Base-by-base conservation (phyloP, 2,888 invertebrate genomes). In the Andrena dorsata region DNA sequence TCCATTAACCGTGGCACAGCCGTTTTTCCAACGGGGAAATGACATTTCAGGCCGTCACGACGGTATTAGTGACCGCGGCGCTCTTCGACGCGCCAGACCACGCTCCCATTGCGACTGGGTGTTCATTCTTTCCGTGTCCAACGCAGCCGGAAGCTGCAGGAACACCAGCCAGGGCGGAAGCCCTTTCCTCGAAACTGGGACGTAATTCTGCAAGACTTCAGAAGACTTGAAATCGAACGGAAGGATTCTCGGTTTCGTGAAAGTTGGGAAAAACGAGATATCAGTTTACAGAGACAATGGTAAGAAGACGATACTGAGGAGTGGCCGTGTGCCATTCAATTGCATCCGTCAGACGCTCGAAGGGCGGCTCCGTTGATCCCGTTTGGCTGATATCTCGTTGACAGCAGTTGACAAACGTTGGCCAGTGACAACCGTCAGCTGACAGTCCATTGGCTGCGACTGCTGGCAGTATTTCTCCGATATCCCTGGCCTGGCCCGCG, bases 1-100 rank as follows among this genome's bases (percentile, higher is more conserved):
- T 60, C 82, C 69, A 64, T 84, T 83, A 83, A 69, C 75, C 23
- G 32, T 51, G 76, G 73, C 75, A 70, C 79, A 83, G 74, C 70
- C 53, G 66, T 71, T 83, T 83, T 73, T 71, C 76, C 75, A 73
- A 41, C 41, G 69, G 73, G 63, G 65, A 79, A 84, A 82, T 76
- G 72, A 58, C 76, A 65, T 79, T 73, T 83, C 72, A 69, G 68
- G 26, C n/a, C 26, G 53, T 49, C 53, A 69, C 64, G 63, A 56
- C 47, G 74, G 41, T 70, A 75, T 79, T 73, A 58, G 69, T 26
- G 49, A 72, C 53, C 30, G 10, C 61, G 10, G 6, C 69, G 32
- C 51, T 56, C 49, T 53, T 49, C 61, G 56, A 47, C 28, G 30
- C 23, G 1, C 49, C 2, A 13, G 56, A 49, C 26, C 64, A 56